Evolutionary conservation across 2,113 vertebrate species (phyloP).

Genomic region (Telmatochromis bifrenatus): DNA sequence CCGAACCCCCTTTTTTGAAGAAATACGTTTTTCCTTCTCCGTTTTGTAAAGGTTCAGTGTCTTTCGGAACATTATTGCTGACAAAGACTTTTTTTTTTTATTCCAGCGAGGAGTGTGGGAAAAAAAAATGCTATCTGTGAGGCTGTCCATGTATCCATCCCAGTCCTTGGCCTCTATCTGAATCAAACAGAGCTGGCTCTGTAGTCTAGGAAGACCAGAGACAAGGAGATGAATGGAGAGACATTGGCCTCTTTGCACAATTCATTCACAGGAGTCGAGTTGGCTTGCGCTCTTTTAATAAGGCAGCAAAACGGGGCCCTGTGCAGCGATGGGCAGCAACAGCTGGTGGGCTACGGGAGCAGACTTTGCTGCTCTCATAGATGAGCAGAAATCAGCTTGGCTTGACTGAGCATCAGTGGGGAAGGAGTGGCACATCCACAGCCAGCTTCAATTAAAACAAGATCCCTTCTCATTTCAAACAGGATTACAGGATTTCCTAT

Average conservation of each 20-base stretch:
- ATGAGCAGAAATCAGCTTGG: constrained; percentile 10
- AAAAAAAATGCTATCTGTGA: constrained; percentile 38
- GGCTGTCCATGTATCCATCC: constrained; percentile 13
- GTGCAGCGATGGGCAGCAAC: constrained; percentile 23
- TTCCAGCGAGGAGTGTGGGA: background rate
- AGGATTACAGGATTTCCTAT: constrained; percentile 55
- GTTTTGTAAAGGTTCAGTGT: constrained; percentile 12
- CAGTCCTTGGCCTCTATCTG: constrained; percentile 4
- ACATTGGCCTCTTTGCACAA: constrained; percentile 48
- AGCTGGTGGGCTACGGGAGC: background rate
- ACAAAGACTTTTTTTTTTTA: background rate
- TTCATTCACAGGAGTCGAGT: constrained; percentile 50
- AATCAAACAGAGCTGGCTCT: constrained; percentile 39
- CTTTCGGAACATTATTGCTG: constrained; percentile 35
- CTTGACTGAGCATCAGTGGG: constrained; percentile 14
- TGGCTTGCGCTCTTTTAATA: constrained; percentile 38
- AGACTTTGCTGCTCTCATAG: background rate
- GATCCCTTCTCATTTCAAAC: constrained; percentile 37
- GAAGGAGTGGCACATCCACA: background rate
- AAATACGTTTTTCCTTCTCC: background rate
- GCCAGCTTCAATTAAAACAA: constrained; percentile 50
- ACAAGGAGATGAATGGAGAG: constrained; percentile 42
- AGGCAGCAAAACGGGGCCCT: constrained; percentile 47
- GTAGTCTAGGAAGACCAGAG: constrained; percentile 49
- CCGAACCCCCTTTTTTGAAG: constrained; percentile 40